Base-by-base conservation (phyloP, 2,888 invertebrate genomes). In the Julus scanicus region DNA sequence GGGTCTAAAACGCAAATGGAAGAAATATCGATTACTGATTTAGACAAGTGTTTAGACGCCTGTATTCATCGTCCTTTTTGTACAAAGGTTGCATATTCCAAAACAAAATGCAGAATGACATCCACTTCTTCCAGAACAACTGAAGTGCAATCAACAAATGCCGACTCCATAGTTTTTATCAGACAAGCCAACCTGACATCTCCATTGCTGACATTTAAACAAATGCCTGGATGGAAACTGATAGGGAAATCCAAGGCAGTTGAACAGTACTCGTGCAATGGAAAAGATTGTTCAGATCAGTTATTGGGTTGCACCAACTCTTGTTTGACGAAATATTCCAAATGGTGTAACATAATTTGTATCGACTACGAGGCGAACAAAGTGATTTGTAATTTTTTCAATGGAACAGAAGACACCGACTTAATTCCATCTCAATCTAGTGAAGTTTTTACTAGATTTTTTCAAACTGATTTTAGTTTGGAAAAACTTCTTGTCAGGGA, bases 391-490 rank as follows among this genome's bases (percentile, higher is more conserved):
- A 80, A 80, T 29, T 80, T 80, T 37, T 80, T 80, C 37, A 80
- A 80, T 13, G 80, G 80, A 6, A 80, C 80, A 11, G 80, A 80
- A 80, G 80, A 37, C 37, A 80, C 37, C 13, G 80, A 80, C 37
- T 37, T 80, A 37, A 29, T 15, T 2, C 80, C 37, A 80, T 37
- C 37, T 13, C 15, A 29, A 13, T 37, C 80, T 3, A 80, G 80
- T 11, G 80, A 80, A 37, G 37, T 37, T 15, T 80, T 37, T 37
- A 80, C 80, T 29, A 80, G 80, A 37, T 80, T 80, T 37, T 80
- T 80, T 37, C 80, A 80, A 80, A 80, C 80, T 15, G 29, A 80
- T 80, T 37, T 80, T 15, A 80, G 37, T 80, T 80, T 80, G 13
- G 80, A 80, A 15, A 80, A 80, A 11, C 80, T 80, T 13, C 37